Conservation (phyloP, 2,797 vertebrate genomes). For the Helarctos malayanus region DNA sequence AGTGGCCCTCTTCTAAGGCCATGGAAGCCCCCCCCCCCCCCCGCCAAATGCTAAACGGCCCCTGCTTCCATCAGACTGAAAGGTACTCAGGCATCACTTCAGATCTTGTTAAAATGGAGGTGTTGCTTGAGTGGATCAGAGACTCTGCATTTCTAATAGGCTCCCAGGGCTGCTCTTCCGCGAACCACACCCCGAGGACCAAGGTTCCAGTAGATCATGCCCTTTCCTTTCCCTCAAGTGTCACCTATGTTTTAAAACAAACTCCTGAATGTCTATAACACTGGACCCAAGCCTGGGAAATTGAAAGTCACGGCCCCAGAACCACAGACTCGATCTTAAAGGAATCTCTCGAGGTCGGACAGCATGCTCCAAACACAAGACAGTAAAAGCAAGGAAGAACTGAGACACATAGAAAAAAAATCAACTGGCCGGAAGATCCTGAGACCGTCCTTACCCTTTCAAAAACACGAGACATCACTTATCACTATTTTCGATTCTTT, state of each 20-base stretch:
- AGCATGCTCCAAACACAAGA: neutral
- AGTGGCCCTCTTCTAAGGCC: neutral
- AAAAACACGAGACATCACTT: neutral
- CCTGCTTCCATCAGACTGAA: neutral
- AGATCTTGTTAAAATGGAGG: neutral
- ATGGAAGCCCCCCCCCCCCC: neutral
- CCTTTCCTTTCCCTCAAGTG: neutral
- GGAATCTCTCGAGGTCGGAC: neutral
- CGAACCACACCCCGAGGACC: fast-evolving
- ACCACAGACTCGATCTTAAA: neutral
- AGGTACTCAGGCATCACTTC: neutral
- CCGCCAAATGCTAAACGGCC: neutral
- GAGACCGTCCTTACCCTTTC: neutral
- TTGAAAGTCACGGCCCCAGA: neutral
- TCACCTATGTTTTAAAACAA: neutral
- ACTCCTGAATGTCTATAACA: neutral
- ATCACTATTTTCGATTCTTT: neutral
- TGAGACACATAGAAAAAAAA: neutral
- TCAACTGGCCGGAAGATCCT: neutral
- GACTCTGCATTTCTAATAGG: neutral
- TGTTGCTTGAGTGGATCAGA: neutral
- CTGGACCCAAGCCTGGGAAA: neutral
- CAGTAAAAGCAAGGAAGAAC: neutral
- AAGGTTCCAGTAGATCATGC: fast-evolving
- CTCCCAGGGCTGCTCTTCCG: fast-evolving